These are phyloP conservation scores for Drosophila carrolli DNA, from an alignment of 1,140 invertebrate species.

Conservation along the genomic window DNA sequence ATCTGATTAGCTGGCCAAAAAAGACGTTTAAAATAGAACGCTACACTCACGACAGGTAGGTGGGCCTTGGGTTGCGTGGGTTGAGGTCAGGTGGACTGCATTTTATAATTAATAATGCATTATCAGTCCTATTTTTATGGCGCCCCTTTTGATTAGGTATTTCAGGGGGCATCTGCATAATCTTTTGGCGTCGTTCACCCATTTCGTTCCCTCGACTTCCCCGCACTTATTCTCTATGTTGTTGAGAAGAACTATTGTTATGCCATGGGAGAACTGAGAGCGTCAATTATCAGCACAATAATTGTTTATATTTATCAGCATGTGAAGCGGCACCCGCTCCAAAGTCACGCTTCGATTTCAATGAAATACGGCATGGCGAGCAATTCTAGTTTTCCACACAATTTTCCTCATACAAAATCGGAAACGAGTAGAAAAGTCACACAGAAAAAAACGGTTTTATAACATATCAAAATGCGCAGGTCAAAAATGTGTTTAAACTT, in stretches of 20 bases:
- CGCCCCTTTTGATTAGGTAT: conserved; percentile 1
- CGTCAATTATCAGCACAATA: conserved; percentile 76
- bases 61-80: conserved; percentile 8
- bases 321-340: conserved; percentile 51
- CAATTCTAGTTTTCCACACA: conserved; percentile 49
- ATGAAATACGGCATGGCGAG: conserved; percentile 43
- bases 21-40: conserved; percentile 37
- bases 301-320: conserved; percentile 73
- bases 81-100: conserved; percentile 33
- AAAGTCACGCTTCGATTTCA: conserved; percentile 75
- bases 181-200: conserved; percentile 19
- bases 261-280: conserved; percentile 42
- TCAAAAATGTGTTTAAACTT: too few relatives aligned
- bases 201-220: conserved; percentile 7
- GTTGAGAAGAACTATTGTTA: conserved; percentile 42
- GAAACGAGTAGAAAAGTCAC: conserved; percentile 42
- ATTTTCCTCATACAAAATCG: conserved; percentile 63
- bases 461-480: too few relatives aligned
- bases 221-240: background rate
- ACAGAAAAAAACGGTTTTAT: background rate
- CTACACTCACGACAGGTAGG: conserved; percentile 18
- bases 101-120: conserved; percentile 37
- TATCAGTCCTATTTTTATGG: conserved; percentile 20
- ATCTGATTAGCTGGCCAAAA: conserved; percentile 51
- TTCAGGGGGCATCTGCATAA: conserved; percentile 32